phyloP scores from a whole-genome alignment of 2,797 vertebrate species.

The Sylvia borin region DNA sequence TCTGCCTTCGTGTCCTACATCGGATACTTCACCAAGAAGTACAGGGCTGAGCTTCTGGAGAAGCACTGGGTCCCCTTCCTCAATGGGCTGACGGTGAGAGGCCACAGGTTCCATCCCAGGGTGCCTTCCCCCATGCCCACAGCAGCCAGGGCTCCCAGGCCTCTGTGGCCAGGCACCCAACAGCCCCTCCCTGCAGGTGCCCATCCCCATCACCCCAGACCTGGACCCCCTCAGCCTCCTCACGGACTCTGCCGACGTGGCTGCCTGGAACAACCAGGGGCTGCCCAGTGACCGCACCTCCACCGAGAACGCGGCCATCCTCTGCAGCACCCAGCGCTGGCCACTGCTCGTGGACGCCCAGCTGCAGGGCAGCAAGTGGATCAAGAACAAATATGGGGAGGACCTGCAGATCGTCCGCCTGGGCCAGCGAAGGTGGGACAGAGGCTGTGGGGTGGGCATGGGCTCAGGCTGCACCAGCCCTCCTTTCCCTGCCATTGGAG shows the following conservation, averaged over 20 bases:
- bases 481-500: not conserved
- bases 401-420: slow-evolving; percentile 68
- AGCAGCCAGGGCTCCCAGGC: rapidly evolving
- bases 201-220: slow-evolving; percentile 73
- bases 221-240: slow-evolving; percentile 78
- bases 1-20: slow-evolving; percentile 78
- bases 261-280: slow-evolving; percentile 81
- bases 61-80: slow-evolving; percentile 77
- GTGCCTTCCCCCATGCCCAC: rapidly evolving
- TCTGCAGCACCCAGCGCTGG: slow-evolving; percentile 78
- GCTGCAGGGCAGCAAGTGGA: slow-evolving; percentile 79
- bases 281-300: slow-evolving; percentile 80
- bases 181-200: slow-evolving; percentile 49
- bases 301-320: slow-evolving; percentile 76
- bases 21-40: slow-evolving; percentile 81
- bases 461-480: rapidly evolving
- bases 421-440: slow-evolving; percentile 71
- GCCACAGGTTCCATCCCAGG: rapidly evolving
- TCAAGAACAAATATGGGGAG: slow-evolving; percentile 72
- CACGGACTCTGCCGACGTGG: slow-evolving; percentile 68
- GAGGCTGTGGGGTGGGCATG: rapidly evolving
- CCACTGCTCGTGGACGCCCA: slow-evolving; percentile 77
- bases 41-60: slow-evolving; percentile 75
- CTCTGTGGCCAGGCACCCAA: rapidly evolving
- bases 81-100: slow-evolving; percentile 31